phyloP scores from a whole-genome alignment of 2,888 invertebrate species.

The Caradrina clavipalpis region DNA sequence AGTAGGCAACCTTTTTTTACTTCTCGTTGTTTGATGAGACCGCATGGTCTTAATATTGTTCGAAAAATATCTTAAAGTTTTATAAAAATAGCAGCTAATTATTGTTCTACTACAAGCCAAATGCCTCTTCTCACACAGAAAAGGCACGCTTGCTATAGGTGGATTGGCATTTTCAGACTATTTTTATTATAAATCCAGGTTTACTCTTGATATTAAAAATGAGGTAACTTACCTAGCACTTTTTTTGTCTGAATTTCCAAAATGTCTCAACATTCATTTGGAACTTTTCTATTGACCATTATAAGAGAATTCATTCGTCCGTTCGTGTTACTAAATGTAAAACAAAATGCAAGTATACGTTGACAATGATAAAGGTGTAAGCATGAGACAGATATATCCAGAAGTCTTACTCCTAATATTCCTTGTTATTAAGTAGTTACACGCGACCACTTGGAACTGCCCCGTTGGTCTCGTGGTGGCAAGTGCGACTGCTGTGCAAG shows the following conservation, averaged over 20 bases:
- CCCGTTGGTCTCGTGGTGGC: too few relatives aligned
- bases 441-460: too few relatives aligned
- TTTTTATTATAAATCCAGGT: too few relatives aligned
- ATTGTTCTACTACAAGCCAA: too few relatives aligned
- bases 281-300: slow-evolving; percentile 17
- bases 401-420: slow-evolving; percentile 14
- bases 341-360: slow-evolving; percentile 53
- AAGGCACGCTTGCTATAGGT: too few relatives aligned
- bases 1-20: background rate
- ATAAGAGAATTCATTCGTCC: slow-evolving; percentile 14
- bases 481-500: too few relatives aligned
- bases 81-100: background rate
- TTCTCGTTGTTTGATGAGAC: background rate
- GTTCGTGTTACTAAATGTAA: slow-evolving; percentile 48
- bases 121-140: too few relatives aligned
- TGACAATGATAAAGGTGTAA: slow-evolving; percentile 56
- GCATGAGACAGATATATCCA: background rate
- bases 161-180: too few relatives aligned
- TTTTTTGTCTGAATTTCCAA: background rate
- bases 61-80: background rate
- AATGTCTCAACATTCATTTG: background rate
- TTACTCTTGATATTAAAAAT: too few relatives aligned
- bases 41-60: background rate
- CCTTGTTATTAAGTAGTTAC: background rate
- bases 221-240: background rate